A percentile compares a stretch with the other conserved stretches of the same genome.
These are phyloP conservation scores for Drosophila engyochracea DNA, from an alignment of 2,888 invertebrate genomes.

Conservation along the genomic window DNA sequence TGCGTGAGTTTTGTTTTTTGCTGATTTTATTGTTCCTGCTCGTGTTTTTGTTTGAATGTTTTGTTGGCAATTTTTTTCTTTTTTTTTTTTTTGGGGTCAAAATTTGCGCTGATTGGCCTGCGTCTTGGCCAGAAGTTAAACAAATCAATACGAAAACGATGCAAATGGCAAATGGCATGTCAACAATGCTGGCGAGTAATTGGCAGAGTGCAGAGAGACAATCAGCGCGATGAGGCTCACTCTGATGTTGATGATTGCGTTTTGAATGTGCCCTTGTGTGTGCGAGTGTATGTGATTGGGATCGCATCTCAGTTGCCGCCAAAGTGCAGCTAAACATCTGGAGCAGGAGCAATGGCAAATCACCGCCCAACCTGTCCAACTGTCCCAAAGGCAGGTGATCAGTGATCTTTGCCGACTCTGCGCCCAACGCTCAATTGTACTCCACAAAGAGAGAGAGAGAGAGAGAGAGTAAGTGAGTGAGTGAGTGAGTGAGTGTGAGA, in stretches of 20 bases:
- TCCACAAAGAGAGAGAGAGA: not conserved
- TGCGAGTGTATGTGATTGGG: conserved; percentile 53
- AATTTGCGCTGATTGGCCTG: conserved; percentile 56
- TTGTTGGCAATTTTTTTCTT: conserved; percentile 22
- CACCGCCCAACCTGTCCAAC: conserved; percentile 48
- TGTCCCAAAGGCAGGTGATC: conserved; percentile 56
- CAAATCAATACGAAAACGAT: conserved; percentile 81
- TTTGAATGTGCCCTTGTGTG: conserved; percentile 29
- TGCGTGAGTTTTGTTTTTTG: conserved; percentile 49
- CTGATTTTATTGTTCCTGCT: not conserved
- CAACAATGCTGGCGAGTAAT: conserved; percentile 78
- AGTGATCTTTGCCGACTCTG: conserved; percentile 75
- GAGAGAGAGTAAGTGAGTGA: no score
- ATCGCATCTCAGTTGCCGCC: conserved; percentile 64
- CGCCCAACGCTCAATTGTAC: conserved; percentile 39
- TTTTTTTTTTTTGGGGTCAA: conserved; percentile 44
- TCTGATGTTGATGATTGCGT: conserved; percentile 75
- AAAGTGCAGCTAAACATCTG: conserved; percentile 80
- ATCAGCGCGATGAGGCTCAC: conserved; percentile 62
- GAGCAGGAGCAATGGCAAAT: conserved; percentile 47
- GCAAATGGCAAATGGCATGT: conserved; percentile 79
- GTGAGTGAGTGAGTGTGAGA: no score
- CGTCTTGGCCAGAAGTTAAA: conserved; percentile 56
- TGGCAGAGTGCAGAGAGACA: conserved; percentile 61
- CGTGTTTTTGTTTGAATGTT: conserved; percentile 19